Base-by-base conservation (phyloP, 2,888 invertebrate genomes). In the Hirtodrosophila histrioides region DNA sequence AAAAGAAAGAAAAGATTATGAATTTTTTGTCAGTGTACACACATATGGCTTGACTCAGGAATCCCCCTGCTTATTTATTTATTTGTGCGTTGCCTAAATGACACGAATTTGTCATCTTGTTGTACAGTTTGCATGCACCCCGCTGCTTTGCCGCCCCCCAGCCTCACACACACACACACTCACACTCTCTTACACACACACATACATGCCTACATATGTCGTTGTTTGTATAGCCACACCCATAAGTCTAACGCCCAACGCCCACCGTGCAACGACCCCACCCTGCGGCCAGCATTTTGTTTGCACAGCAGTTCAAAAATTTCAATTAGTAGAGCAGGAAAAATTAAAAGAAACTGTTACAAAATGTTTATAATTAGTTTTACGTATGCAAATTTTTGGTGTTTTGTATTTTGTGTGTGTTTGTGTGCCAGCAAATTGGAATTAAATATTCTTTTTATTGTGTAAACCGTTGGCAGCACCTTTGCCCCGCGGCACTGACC, bases 301-400 rank as follows among this genome's bases (percentile, higher is more conserved):
- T 85, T 85, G 86, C 78, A 64, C 75, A 80, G 77, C 75, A 77
- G 84, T 73, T 69, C 45, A 54, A 75, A 75, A 80, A 81, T 86
- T 88, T 84, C 78, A 86, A 88, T 88, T 86, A 84, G 73, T 62
- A 8, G 8, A 17, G 31, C 1, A 17, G 54, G 35, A 48, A 51
- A 24, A 36, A 44, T 60, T 36, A 23, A 24, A 44, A 43, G 50
- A 73, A 70, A 75, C 49, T 77, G 76, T 63, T 82, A 67, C 80
- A 71, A 78, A 88, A 75, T 84, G 64, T 64, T 75, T 73, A 60
- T 86, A 88, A 86, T 86, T 86, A 88, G 84, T 70, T 86, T 81
- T 72, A 61, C 55, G 48, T 76, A 88, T 88, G 85, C 85, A 88
- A 84, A 86, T 88, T 64, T 69, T 61, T 58, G 60, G 50, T 41